Conservation (phyloP, 1,140 invertebrate species). For the Halictus rubicundus region DNA sequence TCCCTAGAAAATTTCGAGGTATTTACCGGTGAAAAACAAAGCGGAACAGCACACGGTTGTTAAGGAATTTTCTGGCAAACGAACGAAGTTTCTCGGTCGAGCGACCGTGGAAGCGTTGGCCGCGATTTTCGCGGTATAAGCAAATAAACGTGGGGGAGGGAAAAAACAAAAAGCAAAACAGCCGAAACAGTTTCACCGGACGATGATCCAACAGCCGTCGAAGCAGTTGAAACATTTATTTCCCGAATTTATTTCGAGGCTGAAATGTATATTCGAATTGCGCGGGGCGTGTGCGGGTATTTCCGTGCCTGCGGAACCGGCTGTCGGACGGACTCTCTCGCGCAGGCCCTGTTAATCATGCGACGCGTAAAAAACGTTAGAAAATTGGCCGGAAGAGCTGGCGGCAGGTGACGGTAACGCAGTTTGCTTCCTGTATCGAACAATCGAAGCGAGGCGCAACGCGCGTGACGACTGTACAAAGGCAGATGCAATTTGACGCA, state of each 20-base stretch:
- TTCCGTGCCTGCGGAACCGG: background rate
- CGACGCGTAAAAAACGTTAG: constrained; percentile 33
- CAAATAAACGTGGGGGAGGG: too few species aligned
- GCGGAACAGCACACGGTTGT: too few species aligned
- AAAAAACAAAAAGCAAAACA: background rate
- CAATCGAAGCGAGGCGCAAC: constrained; percentile 59
- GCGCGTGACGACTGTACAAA: constrained; percentile 63
- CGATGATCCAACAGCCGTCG: background rate
- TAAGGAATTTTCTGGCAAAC: too few species aligned
- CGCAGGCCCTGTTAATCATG: constrained; percentile 2
- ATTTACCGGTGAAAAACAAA: too few species aligned
- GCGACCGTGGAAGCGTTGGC: too few species aligned
- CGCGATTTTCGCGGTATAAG: too few species aligned
- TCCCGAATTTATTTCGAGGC: background rate
- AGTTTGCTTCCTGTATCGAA: constrained; percentile 64
- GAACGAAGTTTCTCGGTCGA: too few species aligned
- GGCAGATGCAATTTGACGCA: constrained; percentile 62
- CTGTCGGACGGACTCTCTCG: background rate
- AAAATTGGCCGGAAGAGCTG: constrained; percentile 56
- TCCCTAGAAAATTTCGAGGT: too few species aligned
- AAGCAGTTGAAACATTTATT: background rate
- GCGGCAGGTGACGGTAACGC: constrained; percentile 65
- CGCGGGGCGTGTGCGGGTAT: background rate
- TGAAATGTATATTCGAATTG: background rate
- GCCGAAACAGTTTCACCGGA: background rate